Base-by-base conservation (phyloP, 2,113 vertebrate genomes). In the Ageneiosus marmoratus region DNA sequence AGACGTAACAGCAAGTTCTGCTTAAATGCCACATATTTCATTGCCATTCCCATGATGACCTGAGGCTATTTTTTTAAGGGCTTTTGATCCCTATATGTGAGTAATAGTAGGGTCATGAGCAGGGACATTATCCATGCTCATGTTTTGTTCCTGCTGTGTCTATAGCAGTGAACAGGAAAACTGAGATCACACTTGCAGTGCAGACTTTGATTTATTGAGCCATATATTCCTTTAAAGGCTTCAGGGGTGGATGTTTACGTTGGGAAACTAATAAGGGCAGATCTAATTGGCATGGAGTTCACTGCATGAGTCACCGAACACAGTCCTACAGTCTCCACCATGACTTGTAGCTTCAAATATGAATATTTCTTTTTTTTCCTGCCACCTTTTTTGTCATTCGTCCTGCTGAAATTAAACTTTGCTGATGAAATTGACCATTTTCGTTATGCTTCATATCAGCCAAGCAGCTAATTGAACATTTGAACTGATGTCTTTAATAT, bases 171-270 rank as follows among this genome's bases (percentile, higher is more conserved):
- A 69, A 69, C 20, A 44, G 1, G 65, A 44, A 24, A 41, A 41
- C 41, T 46, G 24, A 44, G 41, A 12, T 44, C 11, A 4, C 65
- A 41, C 4, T 41, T 41, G 65, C 18, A 22, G 63, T 41, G 34
- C 20, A 11, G 27, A 41, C 65, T 41, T 67, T 44, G 65, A 51
- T 51, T 51, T 51, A 29, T 74, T 32, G 2, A 10, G 15, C 27
- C 7, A 27, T 51, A 11, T 20, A 73, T 32, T 75, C 46, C 27
- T 75, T 44, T 44, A 44, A 69, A 69, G 34, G 65, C 65, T 44
- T 20, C 29, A 53, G 27, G 72, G 27, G 50, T 75, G 29, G 73
- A 75, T 75, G 72, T 34, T 75, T 75, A 32, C 51, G 27, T 51
- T 50, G 13, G 3, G n/a, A 29, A 74, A 50, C 46, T 74, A 74